Evolutionary conservation across 2,113 vertebrate species (phyloP), one percentile per base, ranked within the genome.

Genomic region (Parus major): DNA sequence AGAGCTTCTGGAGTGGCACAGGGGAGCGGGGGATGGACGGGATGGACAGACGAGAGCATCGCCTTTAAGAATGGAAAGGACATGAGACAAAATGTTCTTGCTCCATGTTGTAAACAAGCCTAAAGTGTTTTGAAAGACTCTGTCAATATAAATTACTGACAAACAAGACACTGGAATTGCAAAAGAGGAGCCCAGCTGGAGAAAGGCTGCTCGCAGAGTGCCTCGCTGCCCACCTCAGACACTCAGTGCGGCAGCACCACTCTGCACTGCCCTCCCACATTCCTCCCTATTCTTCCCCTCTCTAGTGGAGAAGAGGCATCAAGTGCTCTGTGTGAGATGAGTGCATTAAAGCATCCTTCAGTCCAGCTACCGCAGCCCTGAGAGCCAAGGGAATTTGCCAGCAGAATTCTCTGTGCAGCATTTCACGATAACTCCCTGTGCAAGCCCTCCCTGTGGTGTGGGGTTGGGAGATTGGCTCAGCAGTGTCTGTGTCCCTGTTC

Each of bases 71-170:
- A 96, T 73, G 89, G 82, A 79, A 78, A 93, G 95, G 93, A 95
- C 88, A 92, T 27, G 88, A 97, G 96, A 97, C 97, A 96, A 77
- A 95, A 96, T 95, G 97, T 98, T 96, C 98, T 88, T 73, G 91
- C 92, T 94, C 53, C 35, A 92, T 78, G 86, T 56, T 60, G 98
- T 98, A 98, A 98, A 98, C 98, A 98, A 95, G 76, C 81, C 92
- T 79, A 55, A 91, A 96, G 96, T 93, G 96, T 97, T 98, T 93
- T 96, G 97, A 97, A 97, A 98, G 97, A 94, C 73, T 93, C 97
- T 92, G 93, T 95, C 88, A 42, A 96, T 90, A 93, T 55, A 97
- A 96, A 96, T 94, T 92, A 87, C 95, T 21, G 50, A 29, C 86
- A 84, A 87, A 95, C 47, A 94, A 93, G 93, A 75, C 1, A 0